These are phyloP conservation scores for Podarcis muralis DNA, from an alignment of 2,113 vertebrate genomes.

Conservation along the genomic window DNA sequence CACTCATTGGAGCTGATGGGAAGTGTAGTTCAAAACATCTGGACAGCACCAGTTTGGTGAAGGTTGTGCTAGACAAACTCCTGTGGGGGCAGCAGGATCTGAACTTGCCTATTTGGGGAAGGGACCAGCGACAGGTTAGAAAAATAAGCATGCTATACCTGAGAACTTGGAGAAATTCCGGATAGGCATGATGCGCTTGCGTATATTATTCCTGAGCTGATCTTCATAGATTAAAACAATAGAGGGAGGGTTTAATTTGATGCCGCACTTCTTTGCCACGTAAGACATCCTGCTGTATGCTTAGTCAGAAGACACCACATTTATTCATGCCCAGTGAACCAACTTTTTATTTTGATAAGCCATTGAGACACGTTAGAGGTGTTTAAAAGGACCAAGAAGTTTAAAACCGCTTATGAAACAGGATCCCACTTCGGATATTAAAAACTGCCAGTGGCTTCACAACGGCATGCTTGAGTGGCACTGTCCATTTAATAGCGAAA, in stretches of 20 bases:
- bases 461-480: fast-evolving
- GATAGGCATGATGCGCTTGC: slow-evolving; percentile 90
- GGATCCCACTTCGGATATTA: neutral
- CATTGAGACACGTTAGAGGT: neutral
- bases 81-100: neutral
- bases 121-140: neutral
- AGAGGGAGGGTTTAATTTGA: slow-evolving; percentile 88
- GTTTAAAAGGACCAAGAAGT: neutral
- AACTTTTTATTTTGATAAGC: slow-evolving; percentile 34
- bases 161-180: slow-evolving; percentile 87
- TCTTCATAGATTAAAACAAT: slow-evolving; percentile 87
- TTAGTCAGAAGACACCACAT: neutral
- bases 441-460: neutral
- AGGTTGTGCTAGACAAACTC: neutral
- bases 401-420: neutral
- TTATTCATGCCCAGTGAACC: neutral
- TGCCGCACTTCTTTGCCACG: slow-evolving; percentile 86
- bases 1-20: too few relatives aligned
- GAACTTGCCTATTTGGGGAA: neutral
- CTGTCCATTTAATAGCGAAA: neutral
- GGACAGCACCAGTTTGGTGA: neutral
- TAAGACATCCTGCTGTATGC: slow-evolving; percentile 71
- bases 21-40: too few relatives aligned
- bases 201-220: slow-evolving; percentile 68
- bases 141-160: slow-evolving; percentile 70